Base-by-base conservation (phyloP, 2,113 vertebrate genomes). In the Nansenia antarctica region DNA sequence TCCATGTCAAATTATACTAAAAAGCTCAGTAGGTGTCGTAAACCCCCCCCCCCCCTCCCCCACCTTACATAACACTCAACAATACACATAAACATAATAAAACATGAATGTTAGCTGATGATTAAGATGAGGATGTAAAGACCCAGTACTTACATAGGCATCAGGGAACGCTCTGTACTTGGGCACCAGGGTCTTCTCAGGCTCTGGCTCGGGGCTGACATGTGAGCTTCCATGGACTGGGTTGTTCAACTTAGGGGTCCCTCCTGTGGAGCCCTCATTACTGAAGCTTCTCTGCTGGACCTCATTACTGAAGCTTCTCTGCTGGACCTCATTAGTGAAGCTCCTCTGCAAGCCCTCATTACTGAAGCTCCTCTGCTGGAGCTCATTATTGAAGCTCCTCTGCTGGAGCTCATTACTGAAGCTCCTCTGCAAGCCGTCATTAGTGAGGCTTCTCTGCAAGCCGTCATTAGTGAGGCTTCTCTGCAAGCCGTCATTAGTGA, bases 71-170 rank as follows among this genome's bases (percentile, higher is more conserved):
- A n/a, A n/a, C n/a, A n/a, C n/a, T n/a, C n/a, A n/a, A n/a, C 37
- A 42, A 42, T 42, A n/a, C 37, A 42, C 37, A n/a, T 42, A 42
- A 15, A 42, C 37, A 42, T 39, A 0, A 15, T 12, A 39, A 8
- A 39, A 39, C 9, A 39, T 39, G 37, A n/a, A n/a, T 15, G 37
- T 42, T n/a, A n/a, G n/a, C n/a, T n/a, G n/a, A n/a, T n/a, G n/a
- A n/a, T n/a, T n/a, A n/a, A n/a, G n/a, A n/a, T n/a, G n/a, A n/a
- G n/a, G n/a, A n/a, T n/a, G n/a, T n/a, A n/a, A 9, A 39, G 30
- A n/a, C 5, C 3, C 3, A 22, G 18, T 72, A 89, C 96, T 98
- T 83, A 97, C 96, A 87, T 91, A 93, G 22, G 84, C 86, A 18
- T 91, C 92, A 0, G 70, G 73, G 78, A 92, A 83, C 31, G 87